Conservation (phyloP, 2,113 vertebrate species). For the Hippocampus guttulatus region DNA sequence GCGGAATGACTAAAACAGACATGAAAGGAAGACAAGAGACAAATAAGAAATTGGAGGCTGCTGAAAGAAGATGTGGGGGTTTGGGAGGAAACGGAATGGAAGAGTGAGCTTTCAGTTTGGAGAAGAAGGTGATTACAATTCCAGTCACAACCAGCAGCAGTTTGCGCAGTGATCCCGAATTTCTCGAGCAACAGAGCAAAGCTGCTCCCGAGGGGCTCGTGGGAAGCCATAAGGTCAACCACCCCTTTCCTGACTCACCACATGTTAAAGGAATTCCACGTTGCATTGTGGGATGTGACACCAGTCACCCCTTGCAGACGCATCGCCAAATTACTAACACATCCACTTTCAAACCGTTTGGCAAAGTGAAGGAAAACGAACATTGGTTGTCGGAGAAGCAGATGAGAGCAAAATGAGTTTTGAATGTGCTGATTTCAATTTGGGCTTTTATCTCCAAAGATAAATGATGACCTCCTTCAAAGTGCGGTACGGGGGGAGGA, state of each 20-base stretch:
- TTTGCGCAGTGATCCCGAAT: conserved; percentile 67
- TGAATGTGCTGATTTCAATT: neutral
- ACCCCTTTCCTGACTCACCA: conserved; percentile 80
- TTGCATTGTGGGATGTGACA: conserved; percentile 76
- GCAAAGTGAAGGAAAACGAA: conserved; percentile 23
- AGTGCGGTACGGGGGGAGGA: neutral
- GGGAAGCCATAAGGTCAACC: conserved; percentile 76
- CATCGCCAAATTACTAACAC: conserved; percentile 76
- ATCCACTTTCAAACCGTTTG: conserved; percentile 57
- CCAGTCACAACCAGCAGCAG: conserved; percentile 69
- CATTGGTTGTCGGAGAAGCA: conserved; percentile 1
- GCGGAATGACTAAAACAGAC: conserved; percentile 42
- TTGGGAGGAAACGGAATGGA: conserved; percentile 10
- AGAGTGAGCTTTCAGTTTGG: conserved; percentile 18
- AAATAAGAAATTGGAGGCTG: conserved; percentile 18
- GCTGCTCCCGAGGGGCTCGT: conserved; percentile 72
- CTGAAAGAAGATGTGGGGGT: conserved; percentile 4
- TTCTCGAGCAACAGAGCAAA: conserved; percentile 63
- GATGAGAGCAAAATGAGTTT: neutral
- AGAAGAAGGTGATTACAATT: conserved; percentile 70
- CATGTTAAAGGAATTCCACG: conserved; percentile 80
- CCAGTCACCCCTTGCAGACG: conserved; percentile 63
- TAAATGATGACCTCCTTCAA: conserved; percentile 1
- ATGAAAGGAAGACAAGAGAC: conserved; percentile 17
- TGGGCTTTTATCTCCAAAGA: neutral